Base-by-base conservation (phyloP, 2,797 vertebrate species). In the Gallinago nigripennis region DNA sequence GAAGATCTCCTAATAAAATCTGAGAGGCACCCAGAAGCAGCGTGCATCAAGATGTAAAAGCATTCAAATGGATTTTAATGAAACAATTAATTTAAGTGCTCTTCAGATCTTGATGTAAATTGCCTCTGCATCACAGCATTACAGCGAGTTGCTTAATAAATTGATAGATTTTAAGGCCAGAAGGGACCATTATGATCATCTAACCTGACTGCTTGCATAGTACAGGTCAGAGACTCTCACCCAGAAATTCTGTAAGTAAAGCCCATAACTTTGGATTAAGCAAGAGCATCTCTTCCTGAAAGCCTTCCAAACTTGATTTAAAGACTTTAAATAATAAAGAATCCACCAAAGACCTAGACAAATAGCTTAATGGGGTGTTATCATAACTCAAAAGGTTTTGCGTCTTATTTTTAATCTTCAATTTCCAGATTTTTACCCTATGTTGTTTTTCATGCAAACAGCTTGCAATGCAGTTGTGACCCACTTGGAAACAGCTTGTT, bases 71-170 rank as follows among this genome's bases (percentile, higher is more conserved):
- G 92, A 58, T 80, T 93, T 90, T 94, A 95, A 95, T 93, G 88
- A 95, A 96, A 96, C 60, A 78, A 96, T 94, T 92, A 84, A 94
- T 94, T 95, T 90, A 95, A 96, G 90, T 95, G 94, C 68, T 86
- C 81, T 90, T 94, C 95, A 75, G 72, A 68, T 84, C n/a, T 39
- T 93, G 95, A 95, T 94, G 81, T 51, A 90, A 94, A 94, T 94
- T 96, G 83, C 92, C 80, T 64, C 80, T 90, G 85, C 89, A 88
- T 92, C 80, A 90, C 39, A 90, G 63, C 70, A 77, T 79, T 95
- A 68, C 73, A 79, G 58, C 0, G 0, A 37, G 39, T 86, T 92
- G 79, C 56, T 92, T 96, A 82, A 94, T 79, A 96, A 84, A 95
- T 90, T 92, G 91, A 81, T 79, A 96, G 90, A 85, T 96, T 95